Conservation (phyloP, 2,888 invertebrate genomes). For the Athalia rosae region DNA sequence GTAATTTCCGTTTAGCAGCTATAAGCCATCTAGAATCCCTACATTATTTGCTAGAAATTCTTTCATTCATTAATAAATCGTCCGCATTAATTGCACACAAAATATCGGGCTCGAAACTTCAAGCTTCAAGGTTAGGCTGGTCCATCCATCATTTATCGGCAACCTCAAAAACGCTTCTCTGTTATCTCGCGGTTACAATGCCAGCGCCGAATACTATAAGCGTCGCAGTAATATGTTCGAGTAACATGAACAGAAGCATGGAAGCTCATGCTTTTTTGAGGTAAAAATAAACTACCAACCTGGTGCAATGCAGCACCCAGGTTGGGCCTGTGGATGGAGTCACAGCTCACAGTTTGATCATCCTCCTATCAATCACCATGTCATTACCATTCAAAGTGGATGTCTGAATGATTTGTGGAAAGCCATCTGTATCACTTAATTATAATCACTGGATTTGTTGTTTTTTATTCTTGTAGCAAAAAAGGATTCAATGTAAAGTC, state of each 20-base stretch:
- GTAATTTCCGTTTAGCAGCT: too few relatives aligned
- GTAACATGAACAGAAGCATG: conserved; percentile 99
- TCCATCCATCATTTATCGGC: not conserved
- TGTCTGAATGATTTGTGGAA: too few relatives aligned
- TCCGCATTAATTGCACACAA: too few relatives aligned
- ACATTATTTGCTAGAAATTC: too few relatives aligned
- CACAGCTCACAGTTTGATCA: too few relatives aligned
- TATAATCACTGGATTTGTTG: not conserved
- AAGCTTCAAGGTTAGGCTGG: conserved; percentile 10
- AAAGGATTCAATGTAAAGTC: conserved; percentile 97
- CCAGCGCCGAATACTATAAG: conserved; percentile 75
- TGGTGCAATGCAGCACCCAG: not conserved
- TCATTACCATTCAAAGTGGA: too few relatives aligned
- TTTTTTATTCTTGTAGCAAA: conserved; percentile 79
- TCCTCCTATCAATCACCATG: too few relatives aligned
- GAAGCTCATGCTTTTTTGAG: conserved; percentile 97
- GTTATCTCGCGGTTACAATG: conserved; percentile 56
- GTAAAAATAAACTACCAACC: conserved; percentile 68
- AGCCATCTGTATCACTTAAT: too few relatives aligned
- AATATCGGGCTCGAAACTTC: not conserved
- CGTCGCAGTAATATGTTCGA: conserved; percentile 98
- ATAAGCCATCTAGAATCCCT: too few relatives aligned
- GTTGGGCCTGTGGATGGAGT: not conserved
- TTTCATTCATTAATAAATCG: too few relatives aligned
- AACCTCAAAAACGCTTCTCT: not conserved